phyloP scores from a whole-genome alignment of 92 coral and sea anemone genomes.

The Muricea muricata region DNA sequence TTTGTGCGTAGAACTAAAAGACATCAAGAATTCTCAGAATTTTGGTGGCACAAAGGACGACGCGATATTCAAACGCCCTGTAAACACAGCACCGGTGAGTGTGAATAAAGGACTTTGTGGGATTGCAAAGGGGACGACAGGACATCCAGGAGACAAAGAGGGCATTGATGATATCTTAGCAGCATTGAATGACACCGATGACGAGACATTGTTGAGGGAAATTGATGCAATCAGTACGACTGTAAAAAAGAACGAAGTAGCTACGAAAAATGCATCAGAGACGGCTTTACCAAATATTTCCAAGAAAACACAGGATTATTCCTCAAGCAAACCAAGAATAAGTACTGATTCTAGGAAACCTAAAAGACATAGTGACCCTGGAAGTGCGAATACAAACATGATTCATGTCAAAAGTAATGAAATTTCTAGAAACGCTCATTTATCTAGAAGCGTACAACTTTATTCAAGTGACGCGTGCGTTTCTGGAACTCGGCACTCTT shows the following conservation, averaged over 20 bases:
- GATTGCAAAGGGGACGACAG: not conserved
- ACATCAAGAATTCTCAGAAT: not conserved
- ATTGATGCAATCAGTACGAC: constrained; percentile 73
- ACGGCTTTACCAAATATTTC: not conserved
- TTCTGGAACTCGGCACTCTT: too few relatives aligned
- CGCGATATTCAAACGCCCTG: constrained; percentile 5
- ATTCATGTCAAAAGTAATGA: too few relatives aligned
- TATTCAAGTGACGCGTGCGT: too few relatives aligned
- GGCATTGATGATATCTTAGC: constrained; percentile 75
- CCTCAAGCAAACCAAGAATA: not conserved
- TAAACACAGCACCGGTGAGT: not conserved
- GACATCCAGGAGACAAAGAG: constrained; percentile 39
- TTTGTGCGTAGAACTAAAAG: not conserved
- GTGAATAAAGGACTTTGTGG: not conserved
- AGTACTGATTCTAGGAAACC: not conserved
- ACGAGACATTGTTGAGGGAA: constrained; percentile 72
- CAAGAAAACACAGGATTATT: not conserved
- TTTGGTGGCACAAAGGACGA: not conserved
- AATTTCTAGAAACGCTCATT: too few relatives aligned
- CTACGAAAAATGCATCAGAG: not conserved
- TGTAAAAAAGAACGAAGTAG: constrained; percentile 61
- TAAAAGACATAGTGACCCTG: not conserved
- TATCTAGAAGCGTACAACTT: too few relatives aligned
- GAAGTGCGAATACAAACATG: not conserved
- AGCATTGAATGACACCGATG: constrained; percentile 89